Percentiles rank a stretch among this genome's conserved stretches.
Conservation (phyloP, 2,113 vertebrate species). For the Micromys minutus region DNA sequence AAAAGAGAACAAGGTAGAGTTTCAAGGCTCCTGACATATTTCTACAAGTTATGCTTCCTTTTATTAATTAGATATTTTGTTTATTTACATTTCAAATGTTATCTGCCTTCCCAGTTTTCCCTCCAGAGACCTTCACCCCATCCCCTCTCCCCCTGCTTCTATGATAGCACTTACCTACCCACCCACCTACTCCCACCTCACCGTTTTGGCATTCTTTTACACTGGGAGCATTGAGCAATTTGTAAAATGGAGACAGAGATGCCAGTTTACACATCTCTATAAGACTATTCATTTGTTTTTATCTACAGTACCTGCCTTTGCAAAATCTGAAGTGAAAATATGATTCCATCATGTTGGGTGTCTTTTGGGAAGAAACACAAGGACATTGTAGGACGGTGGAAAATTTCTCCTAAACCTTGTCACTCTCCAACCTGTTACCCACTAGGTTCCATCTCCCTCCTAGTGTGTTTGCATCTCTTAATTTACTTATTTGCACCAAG, state of each 20-base stretch:
- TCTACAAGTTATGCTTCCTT: not conserved
- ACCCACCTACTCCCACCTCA: too few species aligned
- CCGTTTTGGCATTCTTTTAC: too few species aligned
- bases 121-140: too few species aligned
- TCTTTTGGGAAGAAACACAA: not conserved
- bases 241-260: not conserved
- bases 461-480: not conserved
- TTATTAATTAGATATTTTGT: too few species aligned
- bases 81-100: too few species aligned
- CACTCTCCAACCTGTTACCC: accelerated
- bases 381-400: not conserved
- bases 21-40: not conserved
- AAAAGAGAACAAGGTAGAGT: not conserved
- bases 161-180: too few species aligned
- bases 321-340: not conserved
- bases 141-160: too few species aligned
- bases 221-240: too few species aligned
- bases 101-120: too few species aligned
- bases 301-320: not conserved
- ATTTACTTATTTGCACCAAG: not conserved
- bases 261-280: not conserved
- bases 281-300: not conserved
- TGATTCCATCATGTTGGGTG: not conserved
- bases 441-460: accelerated
- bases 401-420: not conserved